Evolutionary conservation across 2,113 vertebrate species (phyloP).

Genomic region (Elgaria multicarinata): DNA sequence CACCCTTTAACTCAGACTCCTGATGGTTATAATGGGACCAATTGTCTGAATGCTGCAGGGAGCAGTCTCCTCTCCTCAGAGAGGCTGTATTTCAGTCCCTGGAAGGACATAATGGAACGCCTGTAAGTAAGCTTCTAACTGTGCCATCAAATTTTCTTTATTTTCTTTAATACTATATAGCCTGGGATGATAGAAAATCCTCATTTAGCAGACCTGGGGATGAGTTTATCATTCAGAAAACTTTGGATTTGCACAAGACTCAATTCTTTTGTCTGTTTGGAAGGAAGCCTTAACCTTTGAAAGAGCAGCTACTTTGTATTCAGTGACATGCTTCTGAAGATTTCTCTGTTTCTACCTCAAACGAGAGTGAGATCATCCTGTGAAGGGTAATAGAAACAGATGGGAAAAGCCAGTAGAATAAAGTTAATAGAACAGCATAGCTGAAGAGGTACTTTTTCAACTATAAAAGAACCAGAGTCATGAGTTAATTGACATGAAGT

Average conservation of each 20-base stretch:
- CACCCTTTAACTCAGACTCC: slow-evolving; percentile 72
- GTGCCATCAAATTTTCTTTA: neutral
- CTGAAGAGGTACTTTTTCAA: slow-evolving; percentile 13
- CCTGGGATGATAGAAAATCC: slow-evolving; percentile 38
- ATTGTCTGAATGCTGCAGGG: slow-evolving; percentile 63
- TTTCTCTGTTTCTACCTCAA: slow-evolving; percentile 35
- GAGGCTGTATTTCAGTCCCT: slow-evolving; percentile 41
- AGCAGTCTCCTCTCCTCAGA: slow-evolving; percentile 39
- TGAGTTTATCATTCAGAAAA: neutral
- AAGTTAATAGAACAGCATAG: slow-evolving; percentile 22
- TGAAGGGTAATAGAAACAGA: slow-evolving; percentile 11
- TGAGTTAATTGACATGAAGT: slow-evolving; percentile 17
- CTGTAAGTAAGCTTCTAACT: slow-evolving; percentile 69
- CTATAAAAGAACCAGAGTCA: neutral
- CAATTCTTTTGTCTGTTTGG: slow-evolving; percentile 13
- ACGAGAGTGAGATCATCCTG: slow-evolving; percentile 41
- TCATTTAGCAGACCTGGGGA: slow-evolving; percentile 33
- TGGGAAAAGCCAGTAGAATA: slow-evolving; percentile 2
- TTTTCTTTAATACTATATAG: neutral
- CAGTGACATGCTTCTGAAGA: slow-evolving; percentile 45
- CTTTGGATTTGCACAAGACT: slow-evolving; percentile 2
- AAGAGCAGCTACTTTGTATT: slow-evolving; percentile 66
- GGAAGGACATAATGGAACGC: slow-evolving; percentile 62
- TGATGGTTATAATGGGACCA: slow-evolving; percentile 67
- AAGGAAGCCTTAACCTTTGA: slow-evolving; percentile 1